Evolutionary conservation across 2,888 invertebrate species (phyloP).

Genomic region (Sympetrum striolatum): DNA sequence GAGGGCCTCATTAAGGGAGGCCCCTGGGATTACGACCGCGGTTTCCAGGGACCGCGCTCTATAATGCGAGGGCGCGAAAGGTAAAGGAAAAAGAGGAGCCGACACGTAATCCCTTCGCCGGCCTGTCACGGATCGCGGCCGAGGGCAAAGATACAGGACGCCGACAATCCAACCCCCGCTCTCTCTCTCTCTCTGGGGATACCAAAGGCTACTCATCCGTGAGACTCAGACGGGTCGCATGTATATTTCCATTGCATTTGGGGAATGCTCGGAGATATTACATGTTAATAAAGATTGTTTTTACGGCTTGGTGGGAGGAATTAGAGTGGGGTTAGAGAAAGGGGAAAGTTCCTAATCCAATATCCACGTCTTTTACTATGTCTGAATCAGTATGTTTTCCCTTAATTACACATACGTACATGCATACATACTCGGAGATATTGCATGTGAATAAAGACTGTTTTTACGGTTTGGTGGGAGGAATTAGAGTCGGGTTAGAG

Average conservation of each 20-base stretch:
- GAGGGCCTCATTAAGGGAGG: neutral
- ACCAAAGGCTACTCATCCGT: neutral
- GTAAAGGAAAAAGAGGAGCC: neutral
- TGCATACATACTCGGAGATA: too few species aligned
- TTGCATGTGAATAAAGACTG: too few species aligned
- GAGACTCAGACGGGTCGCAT: neutral
- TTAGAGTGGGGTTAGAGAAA: too few species aligned
- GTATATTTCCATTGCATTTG: neutral
- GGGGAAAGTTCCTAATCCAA: too few species aligned
- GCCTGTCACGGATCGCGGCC: constrained; percentile 3
- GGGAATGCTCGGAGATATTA: too few species aligned
- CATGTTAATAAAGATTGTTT: too few species aligned
- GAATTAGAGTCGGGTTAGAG: too few species aligned
- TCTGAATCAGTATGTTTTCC: too few species aligned
- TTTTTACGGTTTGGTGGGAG: too few species aligned
- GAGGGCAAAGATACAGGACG: neutral
- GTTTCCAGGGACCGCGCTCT: neutral
- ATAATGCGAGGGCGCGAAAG: neutral
- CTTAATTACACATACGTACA: too few species aligned
- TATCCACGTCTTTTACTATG: too few species aligned
- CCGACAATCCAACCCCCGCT: neutral
- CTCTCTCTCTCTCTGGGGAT: neutral
- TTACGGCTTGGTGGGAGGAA: too few species aligned
- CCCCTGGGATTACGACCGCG: neutral
- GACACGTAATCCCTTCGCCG: constrained; percentile 2